Base-by-base conservation (phyloP, 2,797 vertebrate genomes). In the Morelia viridis region DNA sequence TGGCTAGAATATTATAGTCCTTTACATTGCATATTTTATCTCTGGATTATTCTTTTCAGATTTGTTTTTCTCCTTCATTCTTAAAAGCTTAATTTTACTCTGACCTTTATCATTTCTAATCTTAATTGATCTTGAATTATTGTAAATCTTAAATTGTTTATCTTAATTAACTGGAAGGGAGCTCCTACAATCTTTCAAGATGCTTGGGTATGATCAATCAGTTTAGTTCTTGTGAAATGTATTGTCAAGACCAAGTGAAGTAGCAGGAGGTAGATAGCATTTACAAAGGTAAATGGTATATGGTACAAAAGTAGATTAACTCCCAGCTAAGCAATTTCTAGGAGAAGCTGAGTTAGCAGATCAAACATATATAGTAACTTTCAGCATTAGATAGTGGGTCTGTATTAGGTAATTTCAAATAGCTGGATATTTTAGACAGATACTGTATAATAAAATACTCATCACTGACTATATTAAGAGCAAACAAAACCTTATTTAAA, bases 101-200 rank as follows among this genome's bases (percentile, higher is more conserved):
- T 58, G n/a, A 91, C 62, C 50, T 65, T 85, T 57, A 28, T 86
- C 65, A 64, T 31, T 65, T 65, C 83, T 24, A 64, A 91, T 86
- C 83, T 91, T 86, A 91, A 86, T 68, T 85, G 83, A 91, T 86
- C 83, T 85, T 91, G 90, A 91, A 91, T 86, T 85, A n/a, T 85
- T 90, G 19, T 50, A 65, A 56, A 85, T 90, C 80, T 85, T 56
- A 88, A 62, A 19, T 91, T 80, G n/a, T 28, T 91, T 41, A 85
- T 80, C 57, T 88, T 88, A 88, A 88, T 88, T 83, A 92, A 88
- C 71, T 80, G 35, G 35, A 56, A 92, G n/a, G n/a, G n/a, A 92
- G 50, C n/a, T 57, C 46, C 56, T 83, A 5, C 58, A 76, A 60
- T 50, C 7, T 68, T 91, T 4, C 50, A 76, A 60, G 64, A 60